These are phyloP conservation scores for Dicranocentrus wangi DNA, from an alignment of 2,888 invertebrate genomes.

Conservation along the genomic window DNA sequence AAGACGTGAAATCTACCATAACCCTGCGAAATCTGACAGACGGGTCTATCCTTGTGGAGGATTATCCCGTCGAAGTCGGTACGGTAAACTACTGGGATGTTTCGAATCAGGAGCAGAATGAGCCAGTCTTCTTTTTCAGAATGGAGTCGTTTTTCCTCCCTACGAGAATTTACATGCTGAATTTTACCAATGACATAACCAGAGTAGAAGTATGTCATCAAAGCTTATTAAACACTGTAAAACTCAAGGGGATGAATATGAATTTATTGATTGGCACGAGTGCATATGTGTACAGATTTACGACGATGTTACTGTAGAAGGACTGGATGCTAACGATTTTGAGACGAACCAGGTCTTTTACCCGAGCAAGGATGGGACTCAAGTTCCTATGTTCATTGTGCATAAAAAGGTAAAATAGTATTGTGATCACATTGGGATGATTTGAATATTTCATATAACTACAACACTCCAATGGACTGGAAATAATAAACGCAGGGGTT, in stretches of 20 bases:
- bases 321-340: not conserved
- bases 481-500: not conserved
- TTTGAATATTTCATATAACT: not conserved
- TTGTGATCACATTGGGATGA: too few species aligned
- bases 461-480: not conserved
- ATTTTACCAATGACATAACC: not conserved
- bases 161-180: not conserved
- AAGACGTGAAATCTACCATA: not conserved
- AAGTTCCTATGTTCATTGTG: not conserved
- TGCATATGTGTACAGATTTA: too few species aligned
- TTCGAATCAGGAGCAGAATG: too few species aligned
- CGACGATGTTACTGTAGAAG: not conserved
- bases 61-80: not conserved
- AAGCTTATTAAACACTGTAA: too few species aligned
- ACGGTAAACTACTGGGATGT: not conserved
- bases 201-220: not conserved
- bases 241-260: too few species aligned
- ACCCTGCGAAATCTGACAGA: not conserved
- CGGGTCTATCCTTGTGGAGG: not conserved
- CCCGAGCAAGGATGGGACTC: not conserved
- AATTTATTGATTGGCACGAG: too few species aligned
- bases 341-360: not conserved
- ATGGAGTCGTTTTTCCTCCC: not conserved
- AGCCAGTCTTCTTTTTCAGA: not conserved
- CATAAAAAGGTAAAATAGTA: slow-evolving; percentile 1